Percentiles rank a stretch among this genome's conserved stretches.
These are phyloP conservation scores for Lasioglossum oenotherae DNA, from an alignment of 2,888 invertebrate genomes.

Conservation along the genomic window DNA sequence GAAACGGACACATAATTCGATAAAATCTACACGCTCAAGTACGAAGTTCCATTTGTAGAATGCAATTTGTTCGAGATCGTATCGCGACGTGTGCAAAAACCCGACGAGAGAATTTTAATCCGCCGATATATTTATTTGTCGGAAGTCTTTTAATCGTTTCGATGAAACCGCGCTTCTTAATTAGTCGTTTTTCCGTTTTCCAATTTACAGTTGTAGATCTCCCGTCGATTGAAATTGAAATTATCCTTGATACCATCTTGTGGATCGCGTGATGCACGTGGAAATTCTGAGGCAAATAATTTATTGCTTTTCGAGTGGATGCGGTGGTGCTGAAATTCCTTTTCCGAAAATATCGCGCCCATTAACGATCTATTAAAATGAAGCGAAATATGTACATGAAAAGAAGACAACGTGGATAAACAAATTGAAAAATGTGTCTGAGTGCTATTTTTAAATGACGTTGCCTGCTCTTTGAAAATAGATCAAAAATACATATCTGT, in stretches of 20 bases:
- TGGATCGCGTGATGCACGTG: background rate
- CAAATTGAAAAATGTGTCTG: background rate
- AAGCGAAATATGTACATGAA: background rate
- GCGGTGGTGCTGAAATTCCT: background rate
- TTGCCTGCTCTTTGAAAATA: background rate
- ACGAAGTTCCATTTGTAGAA: conserved; percentile 32
- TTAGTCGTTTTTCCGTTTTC: background rate
- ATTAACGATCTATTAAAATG: background rate
- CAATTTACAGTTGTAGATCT: background rate
- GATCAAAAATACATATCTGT: background rate
- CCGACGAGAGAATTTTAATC: background rate
- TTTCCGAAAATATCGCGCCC: background rate
- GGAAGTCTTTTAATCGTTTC: background rate
- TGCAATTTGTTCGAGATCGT: conserved; percentile 27
- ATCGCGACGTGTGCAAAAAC: conserved; percentile 9
- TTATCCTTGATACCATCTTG: background rate
- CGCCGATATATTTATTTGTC: background rate
- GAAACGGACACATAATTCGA: conserved; percentile 43
- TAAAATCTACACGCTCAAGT: conserved; percentile 33
- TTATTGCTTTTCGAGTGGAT: background rate
- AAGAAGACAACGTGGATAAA: background rate
- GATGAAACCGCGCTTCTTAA: background rate
- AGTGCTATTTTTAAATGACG: too few species aligned
- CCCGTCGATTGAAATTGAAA: background rate
- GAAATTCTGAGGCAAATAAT: background rate